These are phyloP conservation scores for Hydra vulgaris DNA, from an alignment of 30 jellyfish, hydroid and myxozoan genomes.

Conservation along the genomic window DNA sequence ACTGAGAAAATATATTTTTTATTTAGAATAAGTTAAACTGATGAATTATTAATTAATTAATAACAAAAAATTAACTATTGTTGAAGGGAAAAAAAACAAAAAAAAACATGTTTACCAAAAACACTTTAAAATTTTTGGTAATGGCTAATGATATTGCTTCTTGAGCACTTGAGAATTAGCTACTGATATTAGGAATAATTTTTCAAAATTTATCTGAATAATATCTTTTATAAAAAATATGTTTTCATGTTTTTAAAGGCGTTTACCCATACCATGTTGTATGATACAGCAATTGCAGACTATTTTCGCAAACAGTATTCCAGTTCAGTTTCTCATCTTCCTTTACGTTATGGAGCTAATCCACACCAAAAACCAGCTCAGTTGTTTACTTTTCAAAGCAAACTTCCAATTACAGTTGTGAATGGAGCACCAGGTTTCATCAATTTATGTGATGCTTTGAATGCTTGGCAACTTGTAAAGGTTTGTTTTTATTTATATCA, in stretches of 20 bases:
- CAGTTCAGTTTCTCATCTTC: slow-evolving; percentile 44
- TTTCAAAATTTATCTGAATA: too few species aligned
- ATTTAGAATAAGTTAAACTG: too few species aligned
- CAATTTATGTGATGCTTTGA: slow-evolving; percentile 83
- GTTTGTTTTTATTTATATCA: slow-evolving; percentile 12
- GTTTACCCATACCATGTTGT: slow-evolving; percentile 71
- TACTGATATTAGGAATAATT: too few species aligned
- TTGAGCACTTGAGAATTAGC: too few species aligned
- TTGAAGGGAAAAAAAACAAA: too few species aligned
- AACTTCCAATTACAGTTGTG: slow-evolving; percentile 53
- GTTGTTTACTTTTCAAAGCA: slow-evolving; percentile 25
- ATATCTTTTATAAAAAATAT: background rate
- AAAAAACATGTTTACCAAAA: too few species aligned
- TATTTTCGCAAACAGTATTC: slow-evolving; percentile 68
- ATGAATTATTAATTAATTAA: too few species aligned
- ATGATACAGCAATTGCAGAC: slow-evolving; percentile 66
- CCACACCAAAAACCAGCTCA: slow-evolving; percentile 94
- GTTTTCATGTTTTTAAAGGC: slow-evolving; percentile 38
- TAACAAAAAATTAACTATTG: too few species aligned
- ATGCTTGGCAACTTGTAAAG: slow-evolving; percentile 86
- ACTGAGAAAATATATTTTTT: too few species aligned
- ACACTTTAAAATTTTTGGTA: too few species aligned
- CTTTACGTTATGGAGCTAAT: slow-evolving; percentile 83
- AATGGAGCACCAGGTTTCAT: slow-evolving; percentile 92
- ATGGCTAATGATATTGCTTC: too few species aligned